These are phyloP conservation scores for Scaptomyza montana DNA, from an alignment of 1,140 invertebrate species.

Conservation along the genomic window DNA sequence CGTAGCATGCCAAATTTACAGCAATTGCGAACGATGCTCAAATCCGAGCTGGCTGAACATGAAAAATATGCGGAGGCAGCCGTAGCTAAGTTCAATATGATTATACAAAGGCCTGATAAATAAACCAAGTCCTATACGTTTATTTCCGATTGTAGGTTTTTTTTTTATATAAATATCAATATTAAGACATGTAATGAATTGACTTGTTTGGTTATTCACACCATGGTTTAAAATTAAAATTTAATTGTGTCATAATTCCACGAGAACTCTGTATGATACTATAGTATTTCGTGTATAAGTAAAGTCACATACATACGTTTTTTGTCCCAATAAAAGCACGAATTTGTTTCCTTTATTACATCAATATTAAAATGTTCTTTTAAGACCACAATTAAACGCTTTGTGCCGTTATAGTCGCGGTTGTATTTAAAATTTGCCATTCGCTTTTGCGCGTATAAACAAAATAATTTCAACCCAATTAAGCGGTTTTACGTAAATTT, in stretches of 20 bases:
- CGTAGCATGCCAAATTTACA: slow-evolving; percentile 87
- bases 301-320: not conserved
- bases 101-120: slow-evolving; percentile 19
- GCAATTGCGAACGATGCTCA: slow-evolving; percentile 86
- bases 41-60: slow-evolving; percentile 85
- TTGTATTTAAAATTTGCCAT: slow-evolving; percentile 34
- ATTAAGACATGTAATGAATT: no score
- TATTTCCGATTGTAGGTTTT: not conserved
- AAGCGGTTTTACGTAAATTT: slow-evolving; percentile 66
- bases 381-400: slow-evolving; percentile 35
- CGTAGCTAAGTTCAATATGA: slow-evolving; percentile 56
- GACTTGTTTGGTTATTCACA: no score
- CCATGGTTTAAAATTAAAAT: no score
- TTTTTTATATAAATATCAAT: not conserved
- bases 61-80: slow-evolving; percentile 79
- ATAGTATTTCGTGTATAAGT: no score
- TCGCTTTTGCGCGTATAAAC: slow-evolving; percentile 56
- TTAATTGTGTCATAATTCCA: no score
- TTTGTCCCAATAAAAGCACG: not conserved
- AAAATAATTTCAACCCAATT: slow-evolving; percentile 72
- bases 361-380: slow-evolving; percentile 24
- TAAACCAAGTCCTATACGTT: not conserved
- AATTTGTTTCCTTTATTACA: slow-evolving; percentile 1
- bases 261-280: no score
- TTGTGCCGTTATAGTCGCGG: slow-evolving; percentile 45